Percentiles rank a stretch among this genome's conserved stretches.
These are phyloP conservation scores for Heterotilapia buettikoferi DNA, from an alignment of 2,113 vertebrate species.

Conservation along the genomic window DNA sequence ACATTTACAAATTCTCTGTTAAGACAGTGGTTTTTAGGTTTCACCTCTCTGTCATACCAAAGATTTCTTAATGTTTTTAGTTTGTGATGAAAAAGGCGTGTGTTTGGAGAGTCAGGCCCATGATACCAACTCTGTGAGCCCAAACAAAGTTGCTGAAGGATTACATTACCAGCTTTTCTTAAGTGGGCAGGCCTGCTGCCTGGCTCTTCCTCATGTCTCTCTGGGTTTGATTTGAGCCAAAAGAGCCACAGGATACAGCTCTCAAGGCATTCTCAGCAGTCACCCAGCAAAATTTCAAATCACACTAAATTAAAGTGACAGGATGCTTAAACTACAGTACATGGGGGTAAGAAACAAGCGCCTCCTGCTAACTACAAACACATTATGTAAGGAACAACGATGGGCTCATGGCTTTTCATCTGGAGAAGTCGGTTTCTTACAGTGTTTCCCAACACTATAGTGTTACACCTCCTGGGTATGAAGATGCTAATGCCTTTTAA, in stretches of 20 bases:
- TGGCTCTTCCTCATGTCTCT: constrained; percentile 72
- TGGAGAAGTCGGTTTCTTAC: constrained; percentile 53
- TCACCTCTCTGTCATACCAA: not conserved
- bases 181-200: constrained; percentile 65
- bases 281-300: constrained; percentile 70
- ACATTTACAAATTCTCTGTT: not conserved
- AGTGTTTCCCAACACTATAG: constrained; percentile 62
- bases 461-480: constrained; percentile 44
- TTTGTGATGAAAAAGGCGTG: not conserved
- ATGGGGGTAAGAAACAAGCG: constrained; percentile 72
- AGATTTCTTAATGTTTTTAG: not conserved
- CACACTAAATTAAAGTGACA: constrained; percentile 79
- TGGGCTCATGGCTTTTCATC: constrained; percentile 44
- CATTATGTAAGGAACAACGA: constrained; percentile 49
- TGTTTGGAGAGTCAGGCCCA: not conserved
- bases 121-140: constrained; percentile 73
- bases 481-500: constrained; percentile 17
- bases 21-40: not conserved
- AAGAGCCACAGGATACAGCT: constrained; percentile 74
- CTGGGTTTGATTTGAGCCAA: constrained; percentile 83
- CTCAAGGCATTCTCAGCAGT: constrained; percentile 74
- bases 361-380: constrained; percentile 72
- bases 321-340: constrained; percentile 73
- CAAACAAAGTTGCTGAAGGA: constrained; percentile 79
- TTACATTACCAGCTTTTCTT: constrained; percentile 73